Base-by-base conservation (phyloP, 2,888 invertebrate genomes). In the Girardia tigrina region DNA sequence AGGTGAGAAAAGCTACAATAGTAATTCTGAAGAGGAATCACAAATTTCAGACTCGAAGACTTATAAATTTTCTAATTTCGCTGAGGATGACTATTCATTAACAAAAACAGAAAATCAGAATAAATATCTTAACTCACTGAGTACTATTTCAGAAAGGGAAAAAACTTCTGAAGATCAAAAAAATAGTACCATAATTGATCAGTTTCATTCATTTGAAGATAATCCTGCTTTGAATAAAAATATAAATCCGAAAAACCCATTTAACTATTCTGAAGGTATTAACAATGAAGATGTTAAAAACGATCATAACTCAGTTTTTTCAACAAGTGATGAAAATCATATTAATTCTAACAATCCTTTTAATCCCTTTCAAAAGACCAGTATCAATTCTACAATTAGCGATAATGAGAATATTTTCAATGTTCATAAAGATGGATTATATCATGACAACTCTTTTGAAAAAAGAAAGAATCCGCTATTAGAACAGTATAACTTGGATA, bases 111-210 rank as follows among this genome's bases (percentile, higher is more conserved):
- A 56, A 56, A 56, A n/a, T 2, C 56, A 4, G 56, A 56, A 56
- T 16, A 56, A 56, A 16, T 56, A 8, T 56, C 4, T 56, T 23
- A 56, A 56, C 16, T 56, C 56, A n/a, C 56, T 56, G 6, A 56
- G 56, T 56, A 56, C 56, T 20, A 56, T 56, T 56, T 56, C 56
- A n/a, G 56, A 56, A 56, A 56, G 56, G 23, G 56, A 56, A 12
- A 56, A 56, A 56, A 56, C 56, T 8, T 56, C 56, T 2, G 56
- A 56, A 56, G 56, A 56, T 56, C 56, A 56, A 12, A 56, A 56
- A n/a, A 56, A n/a, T n/a, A 56, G 23, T 23, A 16, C 56, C 6
- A 2, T 56, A 2, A 16, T 56, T 4, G 56, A 56, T 4, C n/a
- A 56, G 23, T 56, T 20, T 56, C 20, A n/a, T 56, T 56, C 23